A percentile compares a stretch with the other conserved stretches of the same genome.
phyloP scores from a whole-genome alignment of 2,113 vertebrate species.

The Bubo blakistoni region DNA sequence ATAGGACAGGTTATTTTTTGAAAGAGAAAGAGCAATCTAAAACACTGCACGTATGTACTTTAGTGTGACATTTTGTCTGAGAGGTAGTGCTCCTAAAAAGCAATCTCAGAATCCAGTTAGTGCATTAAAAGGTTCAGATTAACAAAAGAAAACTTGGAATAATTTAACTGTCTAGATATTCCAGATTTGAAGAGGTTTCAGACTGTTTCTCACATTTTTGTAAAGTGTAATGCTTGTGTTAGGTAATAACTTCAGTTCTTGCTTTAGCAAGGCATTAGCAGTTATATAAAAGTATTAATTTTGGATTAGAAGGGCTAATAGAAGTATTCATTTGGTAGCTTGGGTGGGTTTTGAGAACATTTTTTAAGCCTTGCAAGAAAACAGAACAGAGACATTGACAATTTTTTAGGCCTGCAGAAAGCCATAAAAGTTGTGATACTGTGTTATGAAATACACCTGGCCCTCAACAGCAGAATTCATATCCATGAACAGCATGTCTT shows the following conservation, averaged over 20 bases:
- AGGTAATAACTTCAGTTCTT: background rate
- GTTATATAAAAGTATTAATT: background rate
- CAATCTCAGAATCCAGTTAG: background rate
- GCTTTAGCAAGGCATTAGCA: background rate
- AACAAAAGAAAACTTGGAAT: background rate
- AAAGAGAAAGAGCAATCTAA: background rate
- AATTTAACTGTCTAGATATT: background rate
- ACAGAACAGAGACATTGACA: background rate
- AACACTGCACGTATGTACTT: background rate
- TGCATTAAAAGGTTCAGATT: background rate
- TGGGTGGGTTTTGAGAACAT: background rate
- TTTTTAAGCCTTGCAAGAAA: background rate
- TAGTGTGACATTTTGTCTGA: background rate
- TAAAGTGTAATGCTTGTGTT: background rate
- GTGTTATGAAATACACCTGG: background rate
- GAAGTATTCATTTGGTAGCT: background rate
- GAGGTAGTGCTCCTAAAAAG: background rate
- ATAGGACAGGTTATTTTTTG: background rate
- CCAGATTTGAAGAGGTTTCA: background rate
- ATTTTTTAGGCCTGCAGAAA: background rate
- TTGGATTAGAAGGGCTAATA: background rate
- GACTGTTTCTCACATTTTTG: background rate
- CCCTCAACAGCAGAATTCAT: background rate
- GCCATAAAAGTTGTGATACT: background rate
- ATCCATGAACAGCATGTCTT: background rate